These are phyloP conservation scores for Trilocha varians DNA, from an alignment of 2,888 invertebrate species.

Conservation along the genomic window DNA sequence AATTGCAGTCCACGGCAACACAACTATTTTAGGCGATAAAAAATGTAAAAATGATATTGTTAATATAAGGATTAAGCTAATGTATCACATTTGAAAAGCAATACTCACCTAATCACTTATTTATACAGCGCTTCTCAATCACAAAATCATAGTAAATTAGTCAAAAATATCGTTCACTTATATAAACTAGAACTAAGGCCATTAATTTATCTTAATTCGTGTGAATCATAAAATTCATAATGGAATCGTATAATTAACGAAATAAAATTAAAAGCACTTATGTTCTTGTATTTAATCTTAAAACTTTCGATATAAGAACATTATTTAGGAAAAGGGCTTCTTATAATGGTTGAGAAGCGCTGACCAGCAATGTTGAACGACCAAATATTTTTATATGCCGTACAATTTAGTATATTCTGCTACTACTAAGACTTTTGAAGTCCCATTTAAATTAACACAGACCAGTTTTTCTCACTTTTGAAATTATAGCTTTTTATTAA, in stretches of 20 bases:
- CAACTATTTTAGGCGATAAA: constrained; percentile 13
- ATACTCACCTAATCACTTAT: not conserved
- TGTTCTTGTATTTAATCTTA: no score
- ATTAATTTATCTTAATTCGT: no score
- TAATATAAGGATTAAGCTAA: not conserved
- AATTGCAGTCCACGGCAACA: not conserved
- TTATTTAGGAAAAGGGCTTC: not conserved
- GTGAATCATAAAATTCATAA: no score
- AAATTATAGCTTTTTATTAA: not conserved
- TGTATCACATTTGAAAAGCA: not conserved
- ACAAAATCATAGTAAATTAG: no score
- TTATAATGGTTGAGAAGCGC: not conserved
- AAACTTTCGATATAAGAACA: no score
- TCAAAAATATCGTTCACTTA: no score
- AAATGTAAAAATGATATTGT: constrained; percentile 10
- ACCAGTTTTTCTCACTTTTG: not conserved
- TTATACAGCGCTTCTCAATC: not conserved
- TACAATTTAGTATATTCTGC: not conserved
- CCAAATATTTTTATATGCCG: not conserved
- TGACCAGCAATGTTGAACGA: not conserved
- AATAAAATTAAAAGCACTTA: no score
- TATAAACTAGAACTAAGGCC: no score
- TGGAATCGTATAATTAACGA: no score
- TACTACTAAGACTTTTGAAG: not conserved
- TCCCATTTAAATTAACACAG: not conserved